These are phyloP conservation scores for Pseudorhiza aurosa DNA, from an alignment of 30 jellyfish, hydroid and myxozoan genomes.

Conservation along the genomic window DNA sequence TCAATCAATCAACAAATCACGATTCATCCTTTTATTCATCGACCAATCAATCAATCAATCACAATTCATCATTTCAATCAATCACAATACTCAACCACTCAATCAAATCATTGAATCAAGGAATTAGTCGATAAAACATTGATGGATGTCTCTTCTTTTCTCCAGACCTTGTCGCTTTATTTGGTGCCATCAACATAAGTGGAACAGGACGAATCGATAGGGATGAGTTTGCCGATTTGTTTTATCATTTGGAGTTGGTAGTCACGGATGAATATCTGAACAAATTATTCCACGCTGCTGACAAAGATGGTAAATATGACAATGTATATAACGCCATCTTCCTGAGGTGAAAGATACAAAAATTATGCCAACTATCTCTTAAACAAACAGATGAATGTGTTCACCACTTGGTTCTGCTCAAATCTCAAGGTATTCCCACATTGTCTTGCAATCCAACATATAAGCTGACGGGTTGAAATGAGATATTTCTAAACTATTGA, in stretches of 20 bases:
- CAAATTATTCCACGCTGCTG: slow-evolving; percentile 54
- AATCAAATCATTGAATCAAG: too few species aligned
- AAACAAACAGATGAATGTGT: not conserved
- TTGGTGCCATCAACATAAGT: slow-evolving; percentile 65
- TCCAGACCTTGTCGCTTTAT: slow-evolving; percentile 42
- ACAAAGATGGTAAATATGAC: slow-evolving; percentile 20
- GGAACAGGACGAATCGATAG: slow-evolving; percentile 62
- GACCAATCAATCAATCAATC: too few species aligned
- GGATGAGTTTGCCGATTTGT: slow-evolving; percentile 53
- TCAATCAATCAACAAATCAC: too few species aligned
- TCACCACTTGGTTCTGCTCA: not conserved
- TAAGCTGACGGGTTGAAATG: too few species aligned
- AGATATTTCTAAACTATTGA: too few species aligned
- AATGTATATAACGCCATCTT: not conserved
- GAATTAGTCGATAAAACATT: too few species aligned
- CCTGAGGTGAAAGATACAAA: not conserved
- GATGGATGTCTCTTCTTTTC: not conserved
- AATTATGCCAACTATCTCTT: not conserved
- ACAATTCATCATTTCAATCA: too few species aligned
- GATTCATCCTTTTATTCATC: too few species aligned
- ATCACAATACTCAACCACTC: too few species aligned
- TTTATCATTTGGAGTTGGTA: slow-evolving; percentile 31
- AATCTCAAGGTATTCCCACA: not conserved
- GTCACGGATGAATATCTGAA: slow-evolving; percentile 39
- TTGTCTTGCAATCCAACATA: too few species aligned